Evolutionary conservation across 2,797 vertebrate species (phyloP).

Genomic region (Acrossocheilus wenchowensis): DNA sequence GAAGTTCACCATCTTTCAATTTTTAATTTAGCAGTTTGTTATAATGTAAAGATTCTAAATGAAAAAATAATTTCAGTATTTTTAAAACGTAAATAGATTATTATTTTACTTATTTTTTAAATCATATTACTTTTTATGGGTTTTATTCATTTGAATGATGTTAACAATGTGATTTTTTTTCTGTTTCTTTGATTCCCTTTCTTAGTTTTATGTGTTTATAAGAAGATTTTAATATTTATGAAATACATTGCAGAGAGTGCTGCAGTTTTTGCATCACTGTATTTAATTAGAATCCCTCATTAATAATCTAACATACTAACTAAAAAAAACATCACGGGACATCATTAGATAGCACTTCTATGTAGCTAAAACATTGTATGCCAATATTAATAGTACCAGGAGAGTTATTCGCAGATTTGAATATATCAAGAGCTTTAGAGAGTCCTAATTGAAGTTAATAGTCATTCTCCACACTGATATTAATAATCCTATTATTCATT

Average conservation of each 20-base stretch:
- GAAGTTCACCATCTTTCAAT: neutral
- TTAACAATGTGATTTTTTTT: neutral
- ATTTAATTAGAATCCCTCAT: constrained; percentile 2
- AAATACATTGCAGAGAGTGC: neutral
- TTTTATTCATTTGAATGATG: neutral
- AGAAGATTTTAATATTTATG: neutral
- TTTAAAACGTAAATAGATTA: neutral
- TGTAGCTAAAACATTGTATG: neutral
- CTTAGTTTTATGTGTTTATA: neutral
- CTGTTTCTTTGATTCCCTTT: neutral
- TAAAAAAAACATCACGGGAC: neutral
- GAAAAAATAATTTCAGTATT: neutral
- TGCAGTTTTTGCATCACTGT: neutral
- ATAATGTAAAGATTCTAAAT: neutral
- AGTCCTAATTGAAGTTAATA: constrained; percentile 67
- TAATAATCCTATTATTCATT: constrained; percentile 75
- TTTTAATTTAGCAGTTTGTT: neutral
- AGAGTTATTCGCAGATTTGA: constrained; percentile 38
- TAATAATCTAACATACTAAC: neutral
- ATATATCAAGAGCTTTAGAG: constrained; percentile 55
- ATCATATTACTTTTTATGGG: neutral
- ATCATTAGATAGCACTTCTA: constrained; percentile 3
- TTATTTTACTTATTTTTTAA: neutral
- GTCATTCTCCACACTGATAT: constrained; percentile 61
- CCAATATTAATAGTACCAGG: constrained; percentile 22